Base-by-base conservation (phyloP, 2,888 invertebrate species). In the Tenthredo mesomela region DNA sequence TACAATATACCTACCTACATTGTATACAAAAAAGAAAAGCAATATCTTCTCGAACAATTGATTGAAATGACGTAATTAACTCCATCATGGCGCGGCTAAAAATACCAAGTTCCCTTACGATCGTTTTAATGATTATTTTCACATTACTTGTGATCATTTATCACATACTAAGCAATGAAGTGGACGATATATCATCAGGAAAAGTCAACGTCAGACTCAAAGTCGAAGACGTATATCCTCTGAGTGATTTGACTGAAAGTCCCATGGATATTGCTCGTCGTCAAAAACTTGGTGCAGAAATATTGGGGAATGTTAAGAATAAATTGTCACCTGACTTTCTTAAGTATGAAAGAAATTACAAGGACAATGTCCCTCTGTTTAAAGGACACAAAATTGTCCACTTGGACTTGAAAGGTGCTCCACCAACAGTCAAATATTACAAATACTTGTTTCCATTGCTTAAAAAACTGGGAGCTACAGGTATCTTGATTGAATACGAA, bases 401-500 rank as follows among this genome's bases (percentile, higher is more conserved):
- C 93, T 93, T 98, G 37, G 98, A 98, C 93, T 93, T 98, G 21
- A 98, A 98, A 92, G 97, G 98, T 10, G 96, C 97, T 0, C 97
- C 97, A 0, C 97, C 97, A 0, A 96, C 95, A 88, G 89, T 97
- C 2, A 91, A 93, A 0, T 96, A 96, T 89, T 94, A 96, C 85
- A 91, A 94, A 82, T 93, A 94, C 10, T 88, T 98, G 0, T 94
- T 97, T 85, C 95, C 95, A 0, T 92, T 95, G 85, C 90, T 97
- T 10, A 94, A 94, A 78, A 93, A 93, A 37, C 91, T 96, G 65
- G 96, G 97, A n/a, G 97, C 96, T 0, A 97, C 96, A 37, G 97
- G 97, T 0, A 91, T 98, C 18, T 93, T 98, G 5, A 94, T 98
- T 54, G 98, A 98, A 91, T 98, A 98, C 91, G 98, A 98, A 92